A percentile compares a stretch with the other conserved stretches of the same genome.
Evolutionary conservation across 1,140 invertebrate species (phyloP).

Genomic region (Patella vulgata): DNA sequence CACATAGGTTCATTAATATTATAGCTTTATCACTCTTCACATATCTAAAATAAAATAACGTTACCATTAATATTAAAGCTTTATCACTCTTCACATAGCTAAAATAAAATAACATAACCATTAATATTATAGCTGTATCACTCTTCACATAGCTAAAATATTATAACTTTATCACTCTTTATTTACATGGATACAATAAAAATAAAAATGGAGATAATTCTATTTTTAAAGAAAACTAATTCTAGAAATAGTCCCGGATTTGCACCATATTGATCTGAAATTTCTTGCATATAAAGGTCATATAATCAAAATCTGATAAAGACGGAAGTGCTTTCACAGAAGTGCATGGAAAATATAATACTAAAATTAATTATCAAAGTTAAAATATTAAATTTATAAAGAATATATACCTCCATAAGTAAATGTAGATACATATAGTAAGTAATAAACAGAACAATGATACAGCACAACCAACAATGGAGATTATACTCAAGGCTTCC

Average conservation of each 20-base stretch:
- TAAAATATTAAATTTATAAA: too few relatives aligned
- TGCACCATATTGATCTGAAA: too few relatives aligned
- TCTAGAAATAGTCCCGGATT: too few relatives aligned
- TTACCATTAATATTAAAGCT: constrained; percentile 12
- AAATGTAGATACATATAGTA: constrained; percentile 27
- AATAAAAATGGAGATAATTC: too few relatives aligned
- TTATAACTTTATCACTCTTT: constrained; percentile 7
- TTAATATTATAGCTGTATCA: constrained; percentile 28
- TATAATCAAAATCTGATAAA: too few relatives aligned
- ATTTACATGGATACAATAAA: constrained; percentile 25
- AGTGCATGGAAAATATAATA: too few relatives aligned
- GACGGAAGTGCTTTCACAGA: too few relatives aligned
- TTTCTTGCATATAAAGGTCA: too few relatives aligned
- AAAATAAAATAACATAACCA: constrained; percentile 11
- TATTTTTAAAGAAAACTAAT: too few relatives aligned
- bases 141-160: constrained; percentile 6
- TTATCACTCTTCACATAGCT: constrained; percentile 35
- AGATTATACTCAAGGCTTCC: constrained; percentile 43
- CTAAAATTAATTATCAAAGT: too few relatives aligned
- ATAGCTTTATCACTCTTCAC: constrained; percentile 20
- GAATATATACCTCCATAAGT: constrained; percentile 41
- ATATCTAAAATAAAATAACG: not conserved
- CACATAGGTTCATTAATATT: constrained; percentile 43
- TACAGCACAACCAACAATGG: constrained; percentile 37
- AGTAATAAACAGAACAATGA: constrained; percentile 36